Evolutionary conservation across 2,888 invertebrate genomes (phyloP), one percentile per base, ranked within the genome.

Genomic region (Drosophila emarginata): DNA sequence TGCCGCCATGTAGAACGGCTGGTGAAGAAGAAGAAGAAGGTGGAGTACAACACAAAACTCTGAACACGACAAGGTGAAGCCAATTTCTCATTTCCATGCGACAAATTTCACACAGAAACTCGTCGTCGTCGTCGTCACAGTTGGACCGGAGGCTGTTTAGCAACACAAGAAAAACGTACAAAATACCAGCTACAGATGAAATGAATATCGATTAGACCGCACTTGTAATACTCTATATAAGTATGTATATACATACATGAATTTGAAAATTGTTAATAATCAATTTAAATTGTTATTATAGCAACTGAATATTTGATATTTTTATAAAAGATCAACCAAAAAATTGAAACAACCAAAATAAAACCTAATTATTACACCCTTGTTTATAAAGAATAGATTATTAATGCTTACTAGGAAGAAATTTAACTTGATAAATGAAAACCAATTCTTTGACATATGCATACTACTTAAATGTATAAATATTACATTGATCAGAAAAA

Each of bases 111-210:
- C 69, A 69, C n/a, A 12, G 7, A 18, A 15, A n/a, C 18, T 37
- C 0, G 36, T 36, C 36, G 28, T n/a, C 12, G 12, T 28, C 37
- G 11, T 36, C 39, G 51, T 51, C 26, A 18, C 21, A 60, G 37
- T 14, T 39, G 6, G 51, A 23, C 72, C 61, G 58, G 26, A 54
- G 66, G 73, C 72, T 61, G 61, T 72, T 70, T 61, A 51, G 37
- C 14, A 52, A n/a, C 59, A 72, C 66, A 63, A 36, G 68, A 57
- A 50, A 58, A 57, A 50, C 68, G 57, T 45, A 45, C 45, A 69
- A 64, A 77, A 79, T 80, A 71, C 71, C 18, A 45, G 18, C 14
- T 45, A 21, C 11, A 45, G 11, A 21, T 45, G 11, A 21, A 45
- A 45, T 12, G 1, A 4, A 45, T 1, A 45, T 11, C 21, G 4